Evolutionary conservation across 2,888 invertebrate species (phyloP).

Genomic region (Allacma fusca): DNA sequence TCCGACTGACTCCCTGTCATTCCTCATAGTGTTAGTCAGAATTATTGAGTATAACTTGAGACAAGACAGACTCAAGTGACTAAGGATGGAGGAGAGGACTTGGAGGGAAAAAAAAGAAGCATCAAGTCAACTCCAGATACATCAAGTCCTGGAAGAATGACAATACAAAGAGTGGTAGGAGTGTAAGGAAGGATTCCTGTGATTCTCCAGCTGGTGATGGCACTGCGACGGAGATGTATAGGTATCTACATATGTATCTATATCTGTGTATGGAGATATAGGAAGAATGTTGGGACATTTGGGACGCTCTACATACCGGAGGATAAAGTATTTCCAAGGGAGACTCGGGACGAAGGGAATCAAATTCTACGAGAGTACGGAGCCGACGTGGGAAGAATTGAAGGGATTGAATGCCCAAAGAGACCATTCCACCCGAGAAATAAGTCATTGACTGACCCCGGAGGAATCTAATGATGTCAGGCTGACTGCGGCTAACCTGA

Average conservation of each 20-base stretch:
- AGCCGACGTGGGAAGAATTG: slow-evolving; percentile 34
- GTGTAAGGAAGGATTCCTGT: no score
- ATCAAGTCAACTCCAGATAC: neutral
- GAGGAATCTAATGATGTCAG: slow-evolving; percentile 35
- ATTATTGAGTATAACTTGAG: no score
- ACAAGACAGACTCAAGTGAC: no score
- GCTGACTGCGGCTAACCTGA: slow-evolving; percentile 27
- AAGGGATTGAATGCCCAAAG: slow-evolving; percentile 29
- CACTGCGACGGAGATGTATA: no score
- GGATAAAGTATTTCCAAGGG: neutral
- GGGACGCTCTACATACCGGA: no score
- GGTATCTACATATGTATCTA: neutral
- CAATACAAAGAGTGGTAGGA: slow-evolving; percentile 11
- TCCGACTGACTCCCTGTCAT: no score
- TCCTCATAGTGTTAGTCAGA: no score
- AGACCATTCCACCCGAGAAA: slow-evolving; percentile 36
- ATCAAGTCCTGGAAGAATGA: slow-evolving; percentile 5
- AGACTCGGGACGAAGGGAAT: slow-evolving; percentile 10
- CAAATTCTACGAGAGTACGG: slow-evolving; percentile 24
- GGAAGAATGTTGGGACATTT: neutral
- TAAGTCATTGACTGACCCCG: slow-evolving; percentile 39
- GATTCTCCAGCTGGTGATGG: no score
- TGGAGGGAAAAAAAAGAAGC: no score
- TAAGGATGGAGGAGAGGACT: no score
- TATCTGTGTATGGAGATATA: neutral